Evolutionary conservation across 2,888 invertebrate genomes (phyloP).

Genomic region (Fragum whitleyi): DNA sequence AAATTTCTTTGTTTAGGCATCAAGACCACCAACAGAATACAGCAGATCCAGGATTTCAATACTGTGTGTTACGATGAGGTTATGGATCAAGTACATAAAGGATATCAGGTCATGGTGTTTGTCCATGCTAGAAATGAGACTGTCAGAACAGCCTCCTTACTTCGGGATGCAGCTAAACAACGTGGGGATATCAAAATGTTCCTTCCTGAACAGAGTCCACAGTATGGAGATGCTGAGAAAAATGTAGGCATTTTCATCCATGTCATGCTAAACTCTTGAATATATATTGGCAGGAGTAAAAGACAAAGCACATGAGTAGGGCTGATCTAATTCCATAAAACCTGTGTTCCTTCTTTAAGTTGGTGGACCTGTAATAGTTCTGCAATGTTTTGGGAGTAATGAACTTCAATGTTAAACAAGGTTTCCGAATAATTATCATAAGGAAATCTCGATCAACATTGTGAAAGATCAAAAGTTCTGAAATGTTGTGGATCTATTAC

Average conservation of each 20-base stretch:
- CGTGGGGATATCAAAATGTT: conserved; percentile 80
- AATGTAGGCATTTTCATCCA: conserved; percentile 77
- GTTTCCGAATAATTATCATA: too few relatives aligned
- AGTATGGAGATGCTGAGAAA: conserved; percentile 89
- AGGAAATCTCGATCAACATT: too few relatives aligned
- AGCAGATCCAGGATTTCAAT: conserved; percentile 93
- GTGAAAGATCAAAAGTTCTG: too few relatives aligned
- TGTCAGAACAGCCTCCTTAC: conserved; percentile 92
- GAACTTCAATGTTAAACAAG: too few relatives aligned
- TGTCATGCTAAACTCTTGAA: background rate
- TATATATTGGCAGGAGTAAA: too few relatives aligned
- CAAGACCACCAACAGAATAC: conserved; percentile 82
- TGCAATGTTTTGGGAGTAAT: too few relatives aligned
- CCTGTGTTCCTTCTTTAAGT: too few relatives aligned
- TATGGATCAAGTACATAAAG: conserved; percentile 91
- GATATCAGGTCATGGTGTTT: conserved; percentile 99
- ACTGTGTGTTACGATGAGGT: conserved; percentile 97
- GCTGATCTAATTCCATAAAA: too few relatives aligned
- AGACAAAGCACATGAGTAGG: too few relatives aligned
- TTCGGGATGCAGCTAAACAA: conserved; percentile 89
- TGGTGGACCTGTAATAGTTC: too few relatives aligned
- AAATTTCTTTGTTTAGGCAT: conserved; percentile 74
- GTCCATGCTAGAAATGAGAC: conserved; percentile 99
- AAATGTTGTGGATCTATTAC: too few relatives aligned
- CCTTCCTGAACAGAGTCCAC: conserved; percentile 72